A percentile compares a stretch with the other conserved stretches of the same genome.
These are phyloP conservation scores for Synanceia verrucosa DNA, from an alignment of 2,797 vertebrate genomes.

Conservation along the genomic window DNA sequence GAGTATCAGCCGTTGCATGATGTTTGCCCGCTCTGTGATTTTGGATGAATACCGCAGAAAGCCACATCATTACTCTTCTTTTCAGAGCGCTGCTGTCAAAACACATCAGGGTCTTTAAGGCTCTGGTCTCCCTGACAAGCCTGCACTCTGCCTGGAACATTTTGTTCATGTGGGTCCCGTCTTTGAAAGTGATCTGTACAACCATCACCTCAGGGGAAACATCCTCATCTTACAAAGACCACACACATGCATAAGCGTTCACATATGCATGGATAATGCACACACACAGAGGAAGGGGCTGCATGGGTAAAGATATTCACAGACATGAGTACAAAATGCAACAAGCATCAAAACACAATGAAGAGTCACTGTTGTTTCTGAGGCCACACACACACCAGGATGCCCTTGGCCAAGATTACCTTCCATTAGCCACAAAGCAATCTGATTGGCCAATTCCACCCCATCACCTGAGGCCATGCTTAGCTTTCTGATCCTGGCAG, in stretches of 20 bases:
- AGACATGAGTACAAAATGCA: background rate
- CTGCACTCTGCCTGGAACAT: slow-evolving; percentile 45
- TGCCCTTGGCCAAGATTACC: slow-evolving; percentile 45
- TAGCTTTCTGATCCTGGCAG: slow-evolving; percentile 20
- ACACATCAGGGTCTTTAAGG: slow-evolving; percentile 11
- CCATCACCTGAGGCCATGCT: slow-evolving; percentile 36
- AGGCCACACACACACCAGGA: background rate
- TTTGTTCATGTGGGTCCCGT: slow-evolving; percentile 14
- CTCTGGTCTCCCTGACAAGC: slow-evolving; percentile 5
- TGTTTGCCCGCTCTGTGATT: slow-evolving; percentile 26
- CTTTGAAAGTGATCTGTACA: slow-evolving; percentile 64
- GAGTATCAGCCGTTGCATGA: background rate
- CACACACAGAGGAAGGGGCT: background rate
- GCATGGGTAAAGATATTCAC: background rate
- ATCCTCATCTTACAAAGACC: slow-evolving; percentile 59
- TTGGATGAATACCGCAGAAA: background rate
- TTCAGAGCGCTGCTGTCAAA: slow-evolving; percentile 15
- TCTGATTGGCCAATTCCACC: background rate
- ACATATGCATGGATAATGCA: background rate
- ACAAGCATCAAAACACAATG: too few relatives aligned
- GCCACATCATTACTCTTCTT: background rate
- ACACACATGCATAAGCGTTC: slow-evolving; percentile 50
- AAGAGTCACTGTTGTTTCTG: background rate
- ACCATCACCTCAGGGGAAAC: slow-evolving; percentile 40
- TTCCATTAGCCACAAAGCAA: background rate